Evolutionary conservation across 2,797 vertebrate genomes (phyloP).

Genomic region (Odontamblyopus lacepedii): DNA sequence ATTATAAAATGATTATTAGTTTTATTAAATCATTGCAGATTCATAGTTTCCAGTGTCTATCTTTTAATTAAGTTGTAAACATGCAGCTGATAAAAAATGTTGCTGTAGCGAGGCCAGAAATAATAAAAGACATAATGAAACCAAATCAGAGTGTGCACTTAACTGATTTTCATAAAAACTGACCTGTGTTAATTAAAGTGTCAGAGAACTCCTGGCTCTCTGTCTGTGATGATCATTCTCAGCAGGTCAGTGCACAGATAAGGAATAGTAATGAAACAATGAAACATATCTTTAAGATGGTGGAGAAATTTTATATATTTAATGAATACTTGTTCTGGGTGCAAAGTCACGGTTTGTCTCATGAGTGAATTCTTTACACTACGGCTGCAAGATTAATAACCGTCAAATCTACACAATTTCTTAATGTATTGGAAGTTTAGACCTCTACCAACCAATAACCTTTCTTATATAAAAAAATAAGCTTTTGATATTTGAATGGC

Average conservation of each 20-base stretch:
- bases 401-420: no score
- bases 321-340: background rate
- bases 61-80: conserved; percentile 15
- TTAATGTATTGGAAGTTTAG: no score
- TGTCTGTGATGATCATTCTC: background rate
- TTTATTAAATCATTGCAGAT: conserved; percentile 17
- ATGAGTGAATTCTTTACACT: background rate
- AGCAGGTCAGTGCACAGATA: conserved; percentile 5
- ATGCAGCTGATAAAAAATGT: background rate
- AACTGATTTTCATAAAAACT: conserved; percentile 2
- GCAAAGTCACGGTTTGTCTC: background rate
- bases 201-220: background rate
- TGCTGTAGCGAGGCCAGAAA: background rate
- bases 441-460: no score
- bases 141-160: background rate
- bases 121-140: conserved; percentile 13
- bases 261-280: conserved; percentile 4
- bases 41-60: conserved; percentile 16
- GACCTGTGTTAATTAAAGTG: conserved; percentile 11
- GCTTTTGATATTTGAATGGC: background rate
- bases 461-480: background rate
- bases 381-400: no score
- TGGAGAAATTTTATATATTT: background rate
- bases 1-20: conserved; percentile 20
- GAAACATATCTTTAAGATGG: background rate